Percentiles rank a stretch among this genome's conserved stretches.
Conservation (phyloP, 2,113 vertebrate species). For the Collichthys lucidus region DNA sequence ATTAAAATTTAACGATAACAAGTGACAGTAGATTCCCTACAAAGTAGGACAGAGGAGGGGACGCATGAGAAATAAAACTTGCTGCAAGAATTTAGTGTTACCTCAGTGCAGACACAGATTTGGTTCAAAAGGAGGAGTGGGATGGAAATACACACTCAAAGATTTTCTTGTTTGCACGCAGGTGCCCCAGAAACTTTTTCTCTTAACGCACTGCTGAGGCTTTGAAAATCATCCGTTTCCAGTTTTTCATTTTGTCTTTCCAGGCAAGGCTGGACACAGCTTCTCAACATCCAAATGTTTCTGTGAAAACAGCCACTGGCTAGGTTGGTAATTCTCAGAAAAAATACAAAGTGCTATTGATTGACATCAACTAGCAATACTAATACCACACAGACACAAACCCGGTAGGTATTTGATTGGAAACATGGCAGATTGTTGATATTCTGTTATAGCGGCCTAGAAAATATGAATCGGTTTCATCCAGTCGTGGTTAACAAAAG, state of each 20-base stretch:
- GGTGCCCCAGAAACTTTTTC: not conserved
- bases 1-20: not conserved
- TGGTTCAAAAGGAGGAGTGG: not conserved
- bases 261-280: not conserved
- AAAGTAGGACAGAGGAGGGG: constrained; percentile 5
- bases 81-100: no score
- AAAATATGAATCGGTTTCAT: not conserved
- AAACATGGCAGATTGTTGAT: not conserved
- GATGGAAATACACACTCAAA: not conserved
- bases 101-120: not conserved
- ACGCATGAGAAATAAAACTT: no score
- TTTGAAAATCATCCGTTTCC: not conserved
- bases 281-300: not conserved
- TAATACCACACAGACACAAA: not conserved
- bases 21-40: not conserved
- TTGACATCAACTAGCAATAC: no score
- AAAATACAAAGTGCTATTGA: no score
- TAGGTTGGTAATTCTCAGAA: not conserved
- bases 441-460: not conserved
- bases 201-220: not conserved
- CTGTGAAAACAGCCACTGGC: no score
- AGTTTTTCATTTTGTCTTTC: not conserved
- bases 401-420: not conserved
- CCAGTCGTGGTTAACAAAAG: not conserved
- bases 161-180: no score